Evolutionary conservation across 2,888 invertebrate species (phyloP).

Genomic region (Drosophila kuntzei): DNA sequence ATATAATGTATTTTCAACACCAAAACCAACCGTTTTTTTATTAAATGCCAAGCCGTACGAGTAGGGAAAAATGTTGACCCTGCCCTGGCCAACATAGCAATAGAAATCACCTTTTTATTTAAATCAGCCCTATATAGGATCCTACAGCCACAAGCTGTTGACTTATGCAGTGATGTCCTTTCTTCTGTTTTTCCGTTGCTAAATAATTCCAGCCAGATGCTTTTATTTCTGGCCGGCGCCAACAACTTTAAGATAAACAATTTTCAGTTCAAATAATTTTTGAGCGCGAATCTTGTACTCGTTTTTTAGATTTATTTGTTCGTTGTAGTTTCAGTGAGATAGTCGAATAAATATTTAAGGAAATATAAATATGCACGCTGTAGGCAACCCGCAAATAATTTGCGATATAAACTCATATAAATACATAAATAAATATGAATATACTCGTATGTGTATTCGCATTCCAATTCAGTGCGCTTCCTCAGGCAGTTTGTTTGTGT

Average conservation of each 20-base stretch:
- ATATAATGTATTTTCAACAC: no score
- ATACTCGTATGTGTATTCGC: constrained; percentile 20
- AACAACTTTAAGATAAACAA: constrained; percentile 60
- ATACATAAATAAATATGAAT: constrained; percentile 34
- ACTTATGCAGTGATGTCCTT: constrained; percentile 28
- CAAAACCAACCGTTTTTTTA: no score
- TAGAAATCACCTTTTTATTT: constrained; percentile 13
- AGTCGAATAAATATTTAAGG: constrained; percentile 39
- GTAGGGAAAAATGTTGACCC: no score
- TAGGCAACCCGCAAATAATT: constrained; percentile 66
- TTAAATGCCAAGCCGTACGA: no score
- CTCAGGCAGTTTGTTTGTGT: constrained; percentile 25
- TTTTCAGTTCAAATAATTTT: constrained; percentile 75
- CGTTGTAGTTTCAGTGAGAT: constrained; percentile 13
- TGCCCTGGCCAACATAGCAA: no score
- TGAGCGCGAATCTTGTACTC: constrained; percentile 47
- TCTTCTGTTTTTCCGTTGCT: constrained; percentile 22
- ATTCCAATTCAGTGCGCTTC: neutral
- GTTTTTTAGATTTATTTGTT: constrained; percentile 15
- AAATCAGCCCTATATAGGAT: constrained; percentile 7
- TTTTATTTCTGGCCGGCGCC: constrained; percentile 56
- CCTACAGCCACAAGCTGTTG: constrained; percentile 8
- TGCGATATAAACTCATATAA: constrained; percentile 64
- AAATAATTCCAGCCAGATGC: constrained; percentile 33
- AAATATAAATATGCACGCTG: constrained; percentile 55